Percentiles rank a stretch among this genome's conserved stretches.
Conservation (phyloP, 2,888 invertebrate species). For the Ichneumoninae sp. region DNA sequence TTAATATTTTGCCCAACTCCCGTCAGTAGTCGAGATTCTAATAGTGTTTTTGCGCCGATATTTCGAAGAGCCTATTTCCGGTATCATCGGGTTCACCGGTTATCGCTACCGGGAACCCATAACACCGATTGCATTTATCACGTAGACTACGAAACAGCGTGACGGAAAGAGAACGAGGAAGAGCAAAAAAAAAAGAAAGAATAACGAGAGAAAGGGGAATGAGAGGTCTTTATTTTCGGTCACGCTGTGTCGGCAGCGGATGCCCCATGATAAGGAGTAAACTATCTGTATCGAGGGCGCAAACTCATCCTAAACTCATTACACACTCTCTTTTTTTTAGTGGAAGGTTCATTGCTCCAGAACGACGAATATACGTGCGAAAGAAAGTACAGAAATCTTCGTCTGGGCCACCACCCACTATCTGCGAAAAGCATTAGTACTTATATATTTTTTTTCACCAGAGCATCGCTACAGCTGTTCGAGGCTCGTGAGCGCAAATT, state of each 20-base stretch:
- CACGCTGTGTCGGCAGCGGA: conserved; percentile 20
- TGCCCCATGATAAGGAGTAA: conserved; percentile 32
- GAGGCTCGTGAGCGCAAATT: background rate
- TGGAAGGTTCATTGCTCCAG: conserved; percentile 7
- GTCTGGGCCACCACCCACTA: background rate
- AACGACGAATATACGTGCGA: conserved; percentile 4
- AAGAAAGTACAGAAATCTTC: background rate
- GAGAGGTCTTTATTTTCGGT: conserved; percentile 33
- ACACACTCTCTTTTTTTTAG: conserved; percentile 5
- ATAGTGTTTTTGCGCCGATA: background rate
- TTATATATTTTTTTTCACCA: background rate
- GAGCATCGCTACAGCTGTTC: background rate
- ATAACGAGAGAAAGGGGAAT: conserved; percentile 29
- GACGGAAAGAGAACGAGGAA: conserved; percentile 25
- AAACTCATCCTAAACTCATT: conserved; percentile 22
- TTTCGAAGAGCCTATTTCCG: conserved; percentile 37
- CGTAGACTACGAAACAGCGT: conserved; percentile 24
- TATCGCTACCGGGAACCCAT: conserved; percentile 35
- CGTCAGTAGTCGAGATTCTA: background rate
- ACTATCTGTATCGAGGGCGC: conserved; percentile 21
- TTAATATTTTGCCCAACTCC: too few relatives aligned
- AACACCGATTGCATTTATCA: conserved; percentile 50
- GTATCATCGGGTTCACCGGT: conserved; percentile 27
- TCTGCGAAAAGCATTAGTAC: background rate
- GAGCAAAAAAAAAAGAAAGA: conserved; percentile 25